Evolutionary conservation across 2,888 invertebrate genomes (phyloP).

Genomic region (Barypeithes pellucidus): DNA sequence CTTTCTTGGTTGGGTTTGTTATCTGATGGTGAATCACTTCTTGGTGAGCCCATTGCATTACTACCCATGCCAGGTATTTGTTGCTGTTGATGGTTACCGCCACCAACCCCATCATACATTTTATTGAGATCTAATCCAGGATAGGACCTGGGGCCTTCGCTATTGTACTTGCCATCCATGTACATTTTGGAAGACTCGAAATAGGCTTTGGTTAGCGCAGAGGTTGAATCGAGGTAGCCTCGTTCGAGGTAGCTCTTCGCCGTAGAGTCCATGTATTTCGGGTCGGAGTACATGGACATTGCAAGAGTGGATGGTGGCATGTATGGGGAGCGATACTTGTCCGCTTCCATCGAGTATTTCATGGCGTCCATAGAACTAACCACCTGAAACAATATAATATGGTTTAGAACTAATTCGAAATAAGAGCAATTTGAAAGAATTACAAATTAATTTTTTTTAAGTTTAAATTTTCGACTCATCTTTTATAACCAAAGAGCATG

Average conservation of each 20-base stretch:
- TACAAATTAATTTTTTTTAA: no score
- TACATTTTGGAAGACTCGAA: conserved; percentile 81
- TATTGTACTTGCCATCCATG: conserved; percentile 75
- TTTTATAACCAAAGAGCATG: no score
- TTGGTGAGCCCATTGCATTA: conserved; percentile 44
- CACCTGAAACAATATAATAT: conserved; percentile 74
- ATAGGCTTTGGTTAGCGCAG: conserved; percentile 82
- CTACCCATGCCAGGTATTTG: conserved; percentile 42
- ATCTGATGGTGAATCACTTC: conserved; percentile 69
- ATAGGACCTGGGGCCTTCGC: conserved; percentile 69
- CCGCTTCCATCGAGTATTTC: conserved; percentile 85
- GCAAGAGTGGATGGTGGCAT: conserved; percentile 77
- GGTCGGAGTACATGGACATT: conserved; percentile 83
- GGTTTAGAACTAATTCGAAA: no score
- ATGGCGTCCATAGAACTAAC: conserved; percentile 84
- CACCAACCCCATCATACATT: conserved; percentile 72
- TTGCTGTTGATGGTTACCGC: conserved; percentile 55
- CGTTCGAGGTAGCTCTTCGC: conserved; percentile 76
- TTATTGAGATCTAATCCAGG: conserved; percentile 78
- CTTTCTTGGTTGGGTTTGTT: conserved; percentile 66
- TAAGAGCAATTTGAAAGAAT: no score
- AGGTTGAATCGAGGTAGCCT: conserved; percentile 79
- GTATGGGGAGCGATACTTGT: conserved; percentile 83
- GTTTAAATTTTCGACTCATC: no score
- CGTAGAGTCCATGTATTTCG: conserved; percentile 77